Conservation (phyloP, 2,113 vertebrate genomes). For the Morone chrysops region DNA sequence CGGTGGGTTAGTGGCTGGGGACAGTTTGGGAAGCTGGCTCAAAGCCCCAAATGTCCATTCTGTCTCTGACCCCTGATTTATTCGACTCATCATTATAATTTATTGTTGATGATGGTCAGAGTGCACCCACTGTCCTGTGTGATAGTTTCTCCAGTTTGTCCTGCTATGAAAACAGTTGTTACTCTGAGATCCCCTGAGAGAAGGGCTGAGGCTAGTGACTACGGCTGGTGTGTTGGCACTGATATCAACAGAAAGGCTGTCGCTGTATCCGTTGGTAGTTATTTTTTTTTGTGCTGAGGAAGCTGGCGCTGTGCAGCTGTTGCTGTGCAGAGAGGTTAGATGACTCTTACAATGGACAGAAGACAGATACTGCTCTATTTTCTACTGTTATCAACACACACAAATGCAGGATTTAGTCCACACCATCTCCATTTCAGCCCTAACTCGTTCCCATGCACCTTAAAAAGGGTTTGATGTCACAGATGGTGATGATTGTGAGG, state of each 20-base stretch:
- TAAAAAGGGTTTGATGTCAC: not conserved
- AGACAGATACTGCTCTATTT: conserved; percentile 4
- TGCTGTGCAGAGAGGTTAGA: conserved; percentile 30
- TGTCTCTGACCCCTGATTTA: not conserved
- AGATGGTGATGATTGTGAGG: not conserved
- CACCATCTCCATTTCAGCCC: not conserved
- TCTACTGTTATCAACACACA: not conserved
- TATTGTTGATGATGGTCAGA: not conserved
- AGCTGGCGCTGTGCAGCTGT: conserved; percentile 45
- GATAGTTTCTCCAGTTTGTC: not conserved
- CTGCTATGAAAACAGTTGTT: not conserved
- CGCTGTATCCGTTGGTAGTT: not conserved
- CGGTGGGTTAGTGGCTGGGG: not conserved
- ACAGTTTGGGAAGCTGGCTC: not conserved
- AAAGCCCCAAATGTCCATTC: not conserved
- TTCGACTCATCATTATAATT: not conserved
- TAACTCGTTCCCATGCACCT: not conserved
- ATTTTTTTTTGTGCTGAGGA: not conserved
- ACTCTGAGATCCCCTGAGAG: conserved; percentile 5
- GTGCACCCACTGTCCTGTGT: not conserved
- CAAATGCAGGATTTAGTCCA: not conserved
- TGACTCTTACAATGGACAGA: conserved; percentile 46
- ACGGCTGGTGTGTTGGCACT: conserved; percentile 15
- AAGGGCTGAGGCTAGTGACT: not conserved
- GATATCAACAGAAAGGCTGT: conserved; percentile 11